phyloP scores from a whole-genome alignment of 1,140 invertebrate species.

The Zophobas atratus region DNA sequence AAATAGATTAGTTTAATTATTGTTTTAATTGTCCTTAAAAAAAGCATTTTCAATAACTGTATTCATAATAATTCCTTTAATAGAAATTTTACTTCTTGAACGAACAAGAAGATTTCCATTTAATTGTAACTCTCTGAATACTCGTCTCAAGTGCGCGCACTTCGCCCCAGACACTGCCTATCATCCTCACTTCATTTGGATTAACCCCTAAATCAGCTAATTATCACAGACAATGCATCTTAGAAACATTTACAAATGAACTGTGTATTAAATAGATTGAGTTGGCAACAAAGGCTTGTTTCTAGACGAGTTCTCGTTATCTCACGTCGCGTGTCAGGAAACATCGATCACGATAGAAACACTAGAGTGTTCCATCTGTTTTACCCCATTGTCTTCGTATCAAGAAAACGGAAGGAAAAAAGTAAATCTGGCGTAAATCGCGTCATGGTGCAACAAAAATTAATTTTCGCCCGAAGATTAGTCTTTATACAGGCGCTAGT shows the following conservation, averaged over 20 bases:
- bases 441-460: slow-evolving; percentile 9
- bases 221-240: slow-evolving; percentile 23
- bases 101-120: no score
- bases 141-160: not conserved
- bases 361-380: slow-evolving; percentile 5
- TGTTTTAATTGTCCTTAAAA: no score
- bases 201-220: slow-evolving; percentile 16
- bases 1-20: no score
- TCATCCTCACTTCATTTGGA: not conserved
- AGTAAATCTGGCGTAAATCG: slow-evolving; percentile 3
- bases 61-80: not conserved
- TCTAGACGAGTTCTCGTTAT: slow-evolving; percentile 28
- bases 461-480: slow-evolving; percentile 6
- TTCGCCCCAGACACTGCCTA: not conserved
- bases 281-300: slow-evolving; percentile 31
- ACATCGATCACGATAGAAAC: slow-evolving; percentile 33
- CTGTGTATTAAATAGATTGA: slow-evolving; percentile 31
- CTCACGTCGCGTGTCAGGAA: slow-evolving; percentile 28
- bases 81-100: not conserved
- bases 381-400: slow-evolving; percentile 3
- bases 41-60: no score
- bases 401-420: not conserved
- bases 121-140: not conserved
- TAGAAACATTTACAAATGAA: slow-evolving; percentile 22
- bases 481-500: slow-evolving; percentile 12